A percentile compares a stretch with the other conserved stretches of the same genome.
phyloP scores from a whole-genome alignment of 2,113 vertebrate species.

The Nycticorax nycticorax region DNA sequence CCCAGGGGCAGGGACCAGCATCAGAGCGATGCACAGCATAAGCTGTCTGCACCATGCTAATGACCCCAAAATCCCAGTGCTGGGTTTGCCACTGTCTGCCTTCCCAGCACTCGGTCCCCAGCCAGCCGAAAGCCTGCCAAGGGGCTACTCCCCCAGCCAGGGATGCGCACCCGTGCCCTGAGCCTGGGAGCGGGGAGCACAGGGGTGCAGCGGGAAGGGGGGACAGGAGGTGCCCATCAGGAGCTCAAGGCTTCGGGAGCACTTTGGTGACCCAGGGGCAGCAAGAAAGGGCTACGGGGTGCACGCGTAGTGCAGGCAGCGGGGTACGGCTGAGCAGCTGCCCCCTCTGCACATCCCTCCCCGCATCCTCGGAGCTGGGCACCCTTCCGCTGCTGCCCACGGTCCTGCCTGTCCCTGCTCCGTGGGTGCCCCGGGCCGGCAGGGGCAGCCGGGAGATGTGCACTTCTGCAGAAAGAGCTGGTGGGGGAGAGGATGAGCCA shows the following conservation, averaged over 20 bases:
- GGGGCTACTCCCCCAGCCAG: background rate
- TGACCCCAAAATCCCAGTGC: background rate
- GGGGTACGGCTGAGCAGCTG: background rate
- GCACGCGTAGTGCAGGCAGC: accelerated
- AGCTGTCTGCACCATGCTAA: slow-evolving; percentile 33
- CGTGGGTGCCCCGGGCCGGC: background rate
- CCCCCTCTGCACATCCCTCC: background rate
- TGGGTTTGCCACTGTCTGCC: background rate
- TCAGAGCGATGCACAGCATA: slow-evolving; percentile 24
- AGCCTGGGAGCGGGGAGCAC: background rate
- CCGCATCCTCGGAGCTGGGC: accelerated
- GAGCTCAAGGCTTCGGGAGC: background rate
- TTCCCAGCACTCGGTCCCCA: background rate
- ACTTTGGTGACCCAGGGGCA: background rate
- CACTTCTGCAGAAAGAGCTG: slow-evolving; percentile 37
- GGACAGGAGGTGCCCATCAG: background rate
- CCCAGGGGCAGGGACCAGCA: slow-evolving; percentile 46
- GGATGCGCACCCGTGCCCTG: background rate
- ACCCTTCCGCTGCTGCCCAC: background rate
- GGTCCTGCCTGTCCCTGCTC: background rate
- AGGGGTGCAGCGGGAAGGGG: accelerated
- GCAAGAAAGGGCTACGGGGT: background rate
- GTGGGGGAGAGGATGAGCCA: slow-evolving; percentile 38
- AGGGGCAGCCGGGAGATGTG: background rate
- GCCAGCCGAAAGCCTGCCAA: background rate